phyloP scores from a whole-genome alignment of 2,113 vertebrate genomes.

The Chloropsis hardwickii region DNA sequence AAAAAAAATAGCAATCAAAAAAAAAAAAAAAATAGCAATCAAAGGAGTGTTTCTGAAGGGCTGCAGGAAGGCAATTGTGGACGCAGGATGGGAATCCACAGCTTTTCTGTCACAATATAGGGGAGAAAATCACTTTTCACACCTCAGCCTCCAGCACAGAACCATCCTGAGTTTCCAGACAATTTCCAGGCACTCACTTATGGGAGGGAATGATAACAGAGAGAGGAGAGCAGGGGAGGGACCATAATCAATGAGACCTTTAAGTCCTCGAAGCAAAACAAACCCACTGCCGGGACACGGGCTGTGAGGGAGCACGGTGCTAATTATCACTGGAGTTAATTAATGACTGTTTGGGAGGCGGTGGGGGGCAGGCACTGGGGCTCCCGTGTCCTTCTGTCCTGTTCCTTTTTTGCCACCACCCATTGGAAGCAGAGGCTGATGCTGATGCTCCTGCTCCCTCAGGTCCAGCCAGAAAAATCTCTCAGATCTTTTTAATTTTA shows the following conservation, averaged over 20 bases:
- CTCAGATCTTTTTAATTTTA: neutral
- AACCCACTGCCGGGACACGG: neutral
- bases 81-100: neutral
- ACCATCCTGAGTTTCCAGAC: neutral
- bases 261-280: neutral
- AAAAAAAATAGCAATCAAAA: too few relatives aligned
- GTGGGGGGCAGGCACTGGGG: neutral
- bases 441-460: neutral
- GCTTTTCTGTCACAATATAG: neutral
- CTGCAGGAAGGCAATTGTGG: neutral
- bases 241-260: neutral
- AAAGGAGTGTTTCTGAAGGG: neutral
- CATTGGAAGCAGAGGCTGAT: neutral
- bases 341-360: slow-evolving; percentile 3
- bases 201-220: neutral
- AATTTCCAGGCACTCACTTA: neutral
- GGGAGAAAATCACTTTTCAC: neutral
- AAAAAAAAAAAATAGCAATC: too few relatives aligned
- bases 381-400: neutral
- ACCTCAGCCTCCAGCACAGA: neutral
- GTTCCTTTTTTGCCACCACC: accelerated
- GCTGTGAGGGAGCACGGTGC: neutral
- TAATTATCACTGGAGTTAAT: slow-evolving; percentile 6
- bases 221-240: neutral
- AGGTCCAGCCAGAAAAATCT: neutral